Percentiles rank a stretch among this genome's conserved stretches.
phyloP scores from a whole-genome alignment of 2,113 vertebrate genomes.

The Phoenicopterus ruber region DNA sequence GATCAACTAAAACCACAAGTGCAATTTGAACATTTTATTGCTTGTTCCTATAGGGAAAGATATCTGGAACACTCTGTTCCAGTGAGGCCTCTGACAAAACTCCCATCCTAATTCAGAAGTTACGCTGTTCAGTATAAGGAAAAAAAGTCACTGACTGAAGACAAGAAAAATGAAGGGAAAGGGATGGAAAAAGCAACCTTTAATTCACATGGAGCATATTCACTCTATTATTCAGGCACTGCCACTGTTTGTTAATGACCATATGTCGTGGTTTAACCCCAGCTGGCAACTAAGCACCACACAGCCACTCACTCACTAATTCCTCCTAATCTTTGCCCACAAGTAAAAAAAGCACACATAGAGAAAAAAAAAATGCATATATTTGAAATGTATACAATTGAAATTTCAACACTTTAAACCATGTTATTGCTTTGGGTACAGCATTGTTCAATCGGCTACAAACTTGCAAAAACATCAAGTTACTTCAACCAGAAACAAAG shows the following conservation, averaged over 20 bases:
- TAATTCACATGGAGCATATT: neutral
- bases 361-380: neutral
- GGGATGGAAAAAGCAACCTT: neutral
- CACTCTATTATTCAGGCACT: neutral
- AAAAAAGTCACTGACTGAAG: neutral
- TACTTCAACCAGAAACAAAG: neutral
- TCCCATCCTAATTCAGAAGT: neutral
- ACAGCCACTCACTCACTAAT: too few species aligned
- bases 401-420: neutral
- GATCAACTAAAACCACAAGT: neutral
- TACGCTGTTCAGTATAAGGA: neutral
- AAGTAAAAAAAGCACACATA: neutral
- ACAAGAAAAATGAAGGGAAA: neutral
- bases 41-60: neutral
- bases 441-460: neutral
- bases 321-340: neutral
- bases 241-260: neutral
- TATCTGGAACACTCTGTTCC: neutral
- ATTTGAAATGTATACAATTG: neutral
- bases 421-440: neutral
- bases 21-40: neutral
- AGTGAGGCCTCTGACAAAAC: neutral
- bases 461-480: neutral
- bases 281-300: too few species aligned
- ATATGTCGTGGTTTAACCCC: neutral